These are phyloP conservation scores for Tuta absoluta DNA, from an alignment of 2,888 invertebrate genomes.

Conservation along the genomic window DNA sequence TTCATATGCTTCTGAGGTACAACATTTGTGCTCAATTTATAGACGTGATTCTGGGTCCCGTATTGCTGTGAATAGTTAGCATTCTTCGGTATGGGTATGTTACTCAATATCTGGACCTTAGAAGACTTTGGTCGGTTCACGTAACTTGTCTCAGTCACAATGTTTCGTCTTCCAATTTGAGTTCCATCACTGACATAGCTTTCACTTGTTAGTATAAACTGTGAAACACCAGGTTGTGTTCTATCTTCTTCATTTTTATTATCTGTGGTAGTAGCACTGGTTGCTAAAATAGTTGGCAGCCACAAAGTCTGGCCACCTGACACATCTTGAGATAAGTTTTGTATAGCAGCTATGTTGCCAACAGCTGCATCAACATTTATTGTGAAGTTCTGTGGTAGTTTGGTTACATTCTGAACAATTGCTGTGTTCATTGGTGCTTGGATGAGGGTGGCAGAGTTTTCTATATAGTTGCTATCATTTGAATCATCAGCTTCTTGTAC, in stretches of 20 bases:
- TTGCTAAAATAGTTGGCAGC: conserved; percentile 73
- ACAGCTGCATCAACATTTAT: conserved; percentile 74
- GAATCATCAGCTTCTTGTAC: conserved; percentile 70
- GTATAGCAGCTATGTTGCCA: conserved; percentile 72
- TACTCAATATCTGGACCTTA: conserved; percentile 78
- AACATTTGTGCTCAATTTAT: conserved; percentile 68
- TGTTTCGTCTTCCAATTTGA: conserved; percentile 61
- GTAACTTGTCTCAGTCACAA: conserved; percentile 69
- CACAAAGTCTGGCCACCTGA: conserved; percentile 71
- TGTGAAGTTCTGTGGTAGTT: conserved; percentile 74
- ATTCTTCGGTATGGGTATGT: conserved; percentile 73
- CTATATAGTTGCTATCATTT: conserved; percentile 62
- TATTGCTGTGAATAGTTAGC: conserved; percentile 68
- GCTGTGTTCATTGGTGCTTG: conserved; percentile 71
- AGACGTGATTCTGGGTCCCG: conserved; percentile 70
- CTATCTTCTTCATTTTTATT: conserved; percentile 66
- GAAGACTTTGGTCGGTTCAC: conserved; percentile 65
- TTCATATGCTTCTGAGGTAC: conserved; percentile 65
- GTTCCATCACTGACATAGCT: conserved; percentile 67
- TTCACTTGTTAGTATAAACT: conserved; percentile 75
- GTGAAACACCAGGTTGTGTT: conserved; percentile 66
- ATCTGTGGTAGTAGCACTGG: conserved; percentile 61
- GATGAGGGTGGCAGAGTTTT: conserved; percentile 68
- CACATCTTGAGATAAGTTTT: conserved; percentile 74
- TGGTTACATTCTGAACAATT: conserved; percentile 74